Percentiles rank a stretch among this genome's conserved stretches.
Conservation (phyloP, 1,140 invertebrate species). For the Arion vulgaris region DNA sequence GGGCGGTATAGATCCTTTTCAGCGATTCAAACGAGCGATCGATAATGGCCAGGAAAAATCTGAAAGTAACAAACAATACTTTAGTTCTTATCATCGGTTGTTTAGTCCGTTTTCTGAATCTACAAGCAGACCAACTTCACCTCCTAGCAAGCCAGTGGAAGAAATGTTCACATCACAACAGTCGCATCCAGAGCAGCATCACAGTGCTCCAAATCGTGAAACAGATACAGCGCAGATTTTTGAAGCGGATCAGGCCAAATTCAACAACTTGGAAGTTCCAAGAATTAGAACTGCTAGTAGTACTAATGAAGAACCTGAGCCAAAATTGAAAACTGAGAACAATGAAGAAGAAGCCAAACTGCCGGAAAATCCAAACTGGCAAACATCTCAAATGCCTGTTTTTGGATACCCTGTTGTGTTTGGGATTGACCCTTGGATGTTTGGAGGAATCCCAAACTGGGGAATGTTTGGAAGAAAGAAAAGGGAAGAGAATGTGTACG, state of each 20-base stretch:
- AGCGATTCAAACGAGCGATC: neutral
- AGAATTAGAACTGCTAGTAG: neutral
- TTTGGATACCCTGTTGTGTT: conserved; percentile 25
- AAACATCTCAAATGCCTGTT: neutral
- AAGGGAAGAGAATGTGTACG: neutral
- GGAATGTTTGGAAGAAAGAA: conserved; percentile 18
- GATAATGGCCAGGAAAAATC: neutral
- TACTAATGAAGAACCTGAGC: neutral
- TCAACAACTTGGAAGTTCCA: neutral
- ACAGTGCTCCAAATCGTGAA: neutral
- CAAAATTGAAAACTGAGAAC: neutral
- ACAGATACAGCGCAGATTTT: neutral
- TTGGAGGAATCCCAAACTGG: conserved; percentile 14
- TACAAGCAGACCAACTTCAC: neutral
- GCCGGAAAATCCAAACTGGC: neutral
- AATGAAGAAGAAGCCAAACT: no score
- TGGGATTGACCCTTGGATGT: conserved; percentile 24
- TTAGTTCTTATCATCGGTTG: conserved; percentile 13
- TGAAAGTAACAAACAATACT: neutral
- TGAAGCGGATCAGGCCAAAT: neutral
- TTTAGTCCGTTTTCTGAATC: neutral
- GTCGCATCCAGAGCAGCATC: neutral
- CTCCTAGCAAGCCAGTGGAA: neutral
- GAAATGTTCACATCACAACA: neutral
- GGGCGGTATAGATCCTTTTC: neutral